Base-by-base conservation (phyloP, 2,797 vertebrate genomes). In the Momotus momota region DNA sequence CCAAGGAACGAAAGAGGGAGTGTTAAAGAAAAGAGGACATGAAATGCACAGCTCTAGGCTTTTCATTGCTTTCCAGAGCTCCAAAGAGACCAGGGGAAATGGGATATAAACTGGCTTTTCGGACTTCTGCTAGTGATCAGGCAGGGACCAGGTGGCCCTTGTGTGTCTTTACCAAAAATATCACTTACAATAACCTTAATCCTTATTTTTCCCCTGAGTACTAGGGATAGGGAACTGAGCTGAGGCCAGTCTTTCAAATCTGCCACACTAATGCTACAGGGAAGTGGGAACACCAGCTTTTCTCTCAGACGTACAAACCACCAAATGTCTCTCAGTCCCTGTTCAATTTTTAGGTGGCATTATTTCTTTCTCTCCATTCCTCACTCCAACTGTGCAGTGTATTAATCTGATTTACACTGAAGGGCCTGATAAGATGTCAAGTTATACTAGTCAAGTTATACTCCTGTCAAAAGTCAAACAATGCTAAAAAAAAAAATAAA, bases 161-260 rank as follows among this genome's bases (percentile, higher is more conserved):
- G 46, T 71, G 66, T 9, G 65, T 38, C 81, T 91, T 95, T 91
- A 95, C 91, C 84, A 92, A 93, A 93, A 94, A 92, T 92, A 94
- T 86, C 65, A 54, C 57, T 92, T 89, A 79, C 62, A 52, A 78
- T 82, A 82, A 62, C 58, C 77, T 83, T 93, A 94, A 95, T 95
- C 89, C 69, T 89, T 78, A 65, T 89, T 87, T 88, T 85, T 66
- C 79, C 88, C 86, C 46, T 51, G 88, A 91, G 94, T 60, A 20
- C 38, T 16, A 14, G 19, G 61, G 61, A 46, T 73, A 46, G 52
- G 64, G 67, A 93, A 51, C 61, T 82, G 91, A 64, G 71, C 67
- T 67, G 75, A 89, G 46, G 33, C 48, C 71, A 67, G 48, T 6
- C 64, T 74, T 90, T 49, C 57, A 52, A 70, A 88, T 29, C 70